A percentile compares a stretch with the other conserved stretches of the same genome.
These are phyloP conservation scores for Fragum fragum DNA, from an alignment of 2,888 invertebrate genomes.

Conservation along the genomic window DNA sequence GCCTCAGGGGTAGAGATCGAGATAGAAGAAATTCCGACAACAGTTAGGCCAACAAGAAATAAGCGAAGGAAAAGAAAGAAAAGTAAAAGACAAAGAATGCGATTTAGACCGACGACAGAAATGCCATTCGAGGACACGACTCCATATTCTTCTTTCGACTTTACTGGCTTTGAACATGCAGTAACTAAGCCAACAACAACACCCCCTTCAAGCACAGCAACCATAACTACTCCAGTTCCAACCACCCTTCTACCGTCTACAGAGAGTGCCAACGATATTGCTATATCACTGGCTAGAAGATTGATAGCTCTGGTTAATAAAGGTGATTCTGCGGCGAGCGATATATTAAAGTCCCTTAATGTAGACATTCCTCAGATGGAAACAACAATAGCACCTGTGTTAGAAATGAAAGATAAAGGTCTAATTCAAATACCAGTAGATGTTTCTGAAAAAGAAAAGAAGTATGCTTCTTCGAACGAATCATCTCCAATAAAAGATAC, in stretches of 20 bases:
- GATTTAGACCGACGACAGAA: background rate
- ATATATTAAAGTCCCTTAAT: conserved; percentile 5
- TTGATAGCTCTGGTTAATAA: background rate
- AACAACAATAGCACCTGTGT: background rate
- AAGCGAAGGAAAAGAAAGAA: background rate
- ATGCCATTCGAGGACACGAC: background rate
- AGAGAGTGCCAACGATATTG: background rate
- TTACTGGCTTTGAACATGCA: background rate
- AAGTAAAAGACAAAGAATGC: background rate
- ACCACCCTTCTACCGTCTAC: conserved; percentile 1
- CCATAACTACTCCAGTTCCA: background rate
- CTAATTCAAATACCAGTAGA: background rate
- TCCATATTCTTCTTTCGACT: background rate
- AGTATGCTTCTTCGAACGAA: too few species aligned
- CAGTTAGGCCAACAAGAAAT: background rate
- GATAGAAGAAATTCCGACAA: background rate
- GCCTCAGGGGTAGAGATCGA: background rate
- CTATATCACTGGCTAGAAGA: background rate
- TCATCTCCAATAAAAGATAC: too few species aligned
- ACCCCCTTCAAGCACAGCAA: background rate
- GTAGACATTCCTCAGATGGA: background rate
- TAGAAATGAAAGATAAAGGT: background rate
- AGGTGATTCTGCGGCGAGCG: conserved; percentile 14
- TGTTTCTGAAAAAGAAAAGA: too few species aligned
- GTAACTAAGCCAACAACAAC: background rate